These are phyloP conservation scores for Megalops cyprinoides DNA, from an alignment of 2,797 vertebrate species.

Conservation along the genomic window DNA sequence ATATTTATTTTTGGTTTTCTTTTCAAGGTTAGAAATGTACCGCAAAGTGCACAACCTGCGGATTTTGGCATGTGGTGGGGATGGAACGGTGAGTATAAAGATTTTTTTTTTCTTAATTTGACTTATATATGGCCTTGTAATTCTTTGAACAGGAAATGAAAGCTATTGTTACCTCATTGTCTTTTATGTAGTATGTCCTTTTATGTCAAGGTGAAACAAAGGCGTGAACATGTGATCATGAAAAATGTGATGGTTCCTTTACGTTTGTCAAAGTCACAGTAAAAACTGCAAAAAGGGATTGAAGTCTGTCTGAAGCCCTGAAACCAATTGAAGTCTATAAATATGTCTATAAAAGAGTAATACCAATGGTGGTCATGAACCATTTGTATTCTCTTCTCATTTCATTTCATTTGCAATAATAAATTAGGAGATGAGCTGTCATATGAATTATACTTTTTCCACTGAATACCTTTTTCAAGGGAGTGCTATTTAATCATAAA, in stretches of 20 bases:
- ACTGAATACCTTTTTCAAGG: not conserved
- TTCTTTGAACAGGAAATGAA: not conserved
- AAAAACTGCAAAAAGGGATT: too few species aligned
- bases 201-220: constrained; percentile 2
- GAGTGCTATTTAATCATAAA: not conserved
- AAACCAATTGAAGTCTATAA: too few species aligned
- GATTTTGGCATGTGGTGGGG: constrained; percentile 92
- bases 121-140: not conserved
- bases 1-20: constrained; percentile 17
- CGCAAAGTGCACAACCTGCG: constrained; percentile 92
- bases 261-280: too few species aligned
- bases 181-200: not conserved
- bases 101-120: not conserved
- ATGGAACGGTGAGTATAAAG: constrained; percentile 87
- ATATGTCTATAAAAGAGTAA: too few species aligned
- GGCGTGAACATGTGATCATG: too few species aligned
- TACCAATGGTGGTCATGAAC: too few species aligned
- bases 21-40: constrained; percentile 87
- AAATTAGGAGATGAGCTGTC: not conserved
- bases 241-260: too few species aligned
- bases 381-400: too few species aligned
- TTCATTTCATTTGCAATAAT: too few species aligned
- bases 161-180: not conserved
- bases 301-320: too few species aligned
- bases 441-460: not conserved